These are phyloP conservation scores for Sipha flava DNA, from an alignment of 1,140 invertebrate genomes.

Conservation along the genomic window DNA sequence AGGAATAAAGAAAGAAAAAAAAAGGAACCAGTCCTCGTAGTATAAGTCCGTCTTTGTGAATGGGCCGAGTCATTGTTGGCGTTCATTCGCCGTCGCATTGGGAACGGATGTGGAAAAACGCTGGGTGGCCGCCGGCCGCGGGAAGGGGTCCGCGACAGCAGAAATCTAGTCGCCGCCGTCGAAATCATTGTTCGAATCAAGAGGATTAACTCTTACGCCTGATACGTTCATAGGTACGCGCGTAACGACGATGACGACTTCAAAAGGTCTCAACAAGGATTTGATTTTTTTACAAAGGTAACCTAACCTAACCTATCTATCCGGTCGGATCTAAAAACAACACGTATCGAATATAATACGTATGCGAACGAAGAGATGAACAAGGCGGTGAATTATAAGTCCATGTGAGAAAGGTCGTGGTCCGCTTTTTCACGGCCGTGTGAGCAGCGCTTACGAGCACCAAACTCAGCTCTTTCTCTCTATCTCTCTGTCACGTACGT, in stretches of 20 bases:
- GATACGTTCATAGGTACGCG: no score
- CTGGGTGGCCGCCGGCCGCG: constrained; percentile 16
- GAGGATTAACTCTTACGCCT: constrained; percentile 23
- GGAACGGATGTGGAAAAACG: neutral
- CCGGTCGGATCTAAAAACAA: constrained; percentile 27
- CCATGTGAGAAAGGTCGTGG: constrained; percentile 10
- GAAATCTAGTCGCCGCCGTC: neutral
- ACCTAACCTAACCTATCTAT: neutral
- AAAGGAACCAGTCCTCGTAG: neutral
- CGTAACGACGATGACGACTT: neutral
- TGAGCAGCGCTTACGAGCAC: neutral
- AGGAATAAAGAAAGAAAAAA: neutral
- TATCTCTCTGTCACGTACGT: no score
- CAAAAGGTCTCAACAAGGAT: neutral
- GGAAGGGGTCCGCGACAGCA: neutral
- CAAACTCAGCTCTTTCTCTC: no score
- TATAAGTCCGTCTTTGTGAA: constrained; percentile 29
- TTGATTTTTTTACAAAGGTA: neutral
- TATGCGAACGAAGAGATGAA: no score
- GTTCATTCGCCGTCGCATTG: neutral
- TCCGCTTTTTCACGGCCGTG: constrained; percentile 24
- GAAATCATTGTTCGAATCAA: constrained; percentile 12
- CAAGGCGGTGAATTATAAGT: neutral
- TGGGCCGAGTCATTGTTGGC: constrained; percentile 11
- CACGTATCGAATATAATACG: neutral